Evolutionary conservation across 2,797 vertebrate species (phyloP).

Genomic region (Falco naumanni): DNA sequence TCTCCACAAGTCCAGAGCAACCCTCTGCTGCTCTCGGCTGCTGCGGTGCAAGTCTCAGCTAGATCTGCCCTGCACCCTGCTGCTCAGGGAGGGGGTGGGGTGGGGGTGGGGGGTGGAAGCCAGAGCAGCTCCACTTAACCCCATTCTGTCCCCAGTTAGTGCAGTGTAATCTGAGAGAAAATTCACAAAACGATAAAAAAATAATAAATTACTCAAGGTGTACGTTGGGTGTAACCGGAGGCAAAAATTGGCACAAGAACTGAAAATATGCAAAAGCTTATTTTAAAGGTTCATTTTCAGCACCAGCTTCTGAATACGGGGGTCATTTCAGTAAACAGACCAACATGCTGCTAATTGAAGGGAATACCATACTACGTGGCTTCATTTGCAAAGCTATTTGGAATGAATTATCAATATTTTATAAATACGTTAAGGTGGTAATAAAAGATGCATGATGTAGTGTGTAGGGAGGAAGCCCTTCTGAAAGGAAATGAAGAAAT

Average conservation of each 20-base stretch:
- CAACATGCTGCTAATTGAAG: slow-evolving; percentile 48
- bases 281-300: slow-evolving; percentile 16
- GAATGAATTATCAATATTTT: slow-evolving; percentile 76
- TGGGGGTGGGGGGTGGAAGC: too few relatives aligned
- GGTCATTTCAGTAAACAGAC: slow-evolving; percentile 21
- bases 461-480: slow-evolving; percentile 64
- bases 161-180: background rate
- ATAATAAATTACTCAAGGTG: background rate
- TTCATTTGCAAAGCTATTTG: slow-evolving; percentile 62
- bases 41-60: background rate
- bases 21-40: background rate
- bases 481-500: slow-evolving; percentile 71
- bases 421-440: slow-evolving; percentile 69
- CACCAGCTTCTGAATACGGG: background rate
- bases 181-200: background rate
- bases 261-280: background rate
- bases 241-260: background rate
- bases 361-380: slow-evolving; percentile 6
- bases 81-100: background rate
- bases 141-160: slow-evolving; percentile 20
- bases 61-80: background rate
- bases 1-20: background rate
- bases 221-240: background rate
- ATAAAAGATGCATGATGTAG: slow-evolving; percentile 79
- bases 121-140: slow-evolving; percentile 1